These are phyloP conservation scores for Alcedo quadribrachys DNA, from an alignment of 2,797 vertebrate species.

Conservation along the genomic window DNA sequence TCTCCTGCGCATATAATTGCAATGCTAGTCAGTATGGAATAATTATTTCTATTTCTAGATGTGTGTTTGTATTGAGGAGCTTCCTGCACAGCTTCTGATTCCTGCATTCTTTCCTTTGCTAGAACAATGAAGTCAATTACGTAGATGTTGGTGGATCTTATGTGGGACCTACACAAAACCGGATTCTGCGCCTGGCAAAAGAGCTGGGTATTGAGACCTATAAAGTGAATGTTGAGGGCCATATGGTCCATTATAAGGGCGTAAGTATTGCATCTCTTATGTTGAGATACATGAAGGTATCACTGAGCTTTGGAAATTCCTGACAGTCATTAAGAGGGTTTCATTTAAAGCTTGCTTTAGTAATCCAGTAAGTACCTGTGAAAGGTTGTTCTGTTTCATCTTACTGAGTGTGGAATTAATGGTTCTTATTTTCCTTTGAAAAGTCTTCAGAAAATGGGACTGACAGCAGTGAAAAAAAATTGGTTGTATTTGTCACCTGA, in stretches of 20 bases:
- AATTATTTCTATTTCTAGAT: background rate
- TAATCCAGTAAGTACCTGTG: background rate
- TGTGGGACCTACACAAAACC: conserved; percentile 83
- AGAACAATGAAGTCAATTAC: conserved; percentile 78
- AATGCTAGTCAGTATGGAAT: background rate
- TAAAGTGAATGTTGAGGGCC: conserved; percentile 75
- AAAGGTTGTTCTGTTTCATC: background rate
- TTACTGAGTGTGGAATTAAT: background rate
- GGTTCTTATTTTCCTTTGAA: background rate
- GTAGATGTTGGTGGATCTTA: conserved; percentile 84
- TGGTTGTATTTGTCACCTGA: background rate
- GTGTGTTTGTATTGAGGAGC: background rate
- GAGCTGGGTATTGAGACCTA: conserved; percentile 82
- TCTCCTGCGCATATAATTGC: background rate
- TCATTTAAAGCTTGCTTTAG: background rate
- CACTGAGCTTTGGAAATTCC: background rate
- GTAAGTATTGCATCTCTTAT: conserved; percentile 65
- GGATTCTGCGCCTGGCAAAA: conserved; percentile 80
- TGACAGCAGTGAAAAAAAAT: background rate
- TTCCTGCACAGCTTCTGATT: background rate
- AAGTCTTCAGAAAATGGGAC: background rate
- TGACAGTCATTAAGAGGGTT: background rate
- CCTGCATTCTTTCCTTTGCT: conserved; percentile 5
- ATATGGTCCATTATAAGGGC: conserved; percentile 70
- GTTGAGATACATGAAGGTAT: background rate